Evolutionary conservation across 2,797 vertebrate species (phyloP).

Genomic region (Scyliorhinus canicula): DNA sequence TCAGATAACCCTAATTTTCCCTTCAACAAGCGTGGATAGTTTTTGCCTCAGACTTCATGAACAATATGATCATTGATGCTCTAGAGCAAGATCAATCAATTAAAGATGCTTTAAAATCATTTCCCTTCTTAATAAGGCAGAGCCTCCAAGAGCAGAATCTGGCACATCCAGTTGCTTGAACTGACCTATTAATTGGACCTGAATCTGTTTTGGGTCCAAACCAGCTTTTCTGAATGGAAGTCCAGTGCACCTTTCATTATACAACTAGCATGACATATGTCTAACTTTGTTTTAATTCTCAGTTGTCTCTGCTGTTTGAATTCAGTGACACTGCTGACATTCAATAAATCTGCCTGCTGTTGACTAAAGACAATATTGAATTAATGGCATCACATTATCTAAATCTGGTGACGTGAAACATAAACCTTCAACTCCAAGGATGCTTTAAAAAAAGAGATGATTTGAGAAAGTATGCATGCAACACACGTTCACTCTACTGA

Average conservation of each 20-base stretch:
- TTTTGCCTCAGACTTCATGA: neutral
- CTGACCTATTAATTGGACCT: neutral
- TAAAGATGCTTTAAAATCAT: neutral
- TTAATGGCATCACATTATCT: neutral
- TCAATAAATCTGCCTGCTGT: neutral
- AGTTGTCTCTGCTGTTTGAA: neutral
- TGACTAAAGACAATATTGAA: neutral
- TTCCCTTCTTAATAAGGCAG: neutral
- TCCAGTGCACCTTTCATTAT: neutral
- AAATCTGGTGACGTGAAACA: neutral
- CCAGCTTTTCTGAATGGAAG: neutral
- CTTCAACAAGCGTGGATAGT: neutral
- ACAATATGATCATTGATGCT: neutral
- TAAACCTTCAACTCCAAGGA: neutral
- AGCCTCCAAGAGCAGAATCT: neutral
- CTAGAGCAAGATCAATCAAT: neutral
- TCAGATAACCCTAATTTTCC: neutral
- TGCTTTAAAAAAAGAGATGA: neutral
- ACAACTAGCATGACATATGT: neutral
- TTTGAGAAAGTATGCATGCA: neutral
- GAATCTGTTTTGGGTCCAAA: neutral
- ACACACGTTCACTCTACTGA: neutral
- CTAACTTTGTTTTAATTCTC: neutral
- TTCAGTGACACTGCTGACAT: neutral
- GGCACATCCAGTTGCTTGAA: neutral